phyloP scores from a whole-genome alignment of 2,113 vertebrate species.

The Pampusana beccarii region DNA sequence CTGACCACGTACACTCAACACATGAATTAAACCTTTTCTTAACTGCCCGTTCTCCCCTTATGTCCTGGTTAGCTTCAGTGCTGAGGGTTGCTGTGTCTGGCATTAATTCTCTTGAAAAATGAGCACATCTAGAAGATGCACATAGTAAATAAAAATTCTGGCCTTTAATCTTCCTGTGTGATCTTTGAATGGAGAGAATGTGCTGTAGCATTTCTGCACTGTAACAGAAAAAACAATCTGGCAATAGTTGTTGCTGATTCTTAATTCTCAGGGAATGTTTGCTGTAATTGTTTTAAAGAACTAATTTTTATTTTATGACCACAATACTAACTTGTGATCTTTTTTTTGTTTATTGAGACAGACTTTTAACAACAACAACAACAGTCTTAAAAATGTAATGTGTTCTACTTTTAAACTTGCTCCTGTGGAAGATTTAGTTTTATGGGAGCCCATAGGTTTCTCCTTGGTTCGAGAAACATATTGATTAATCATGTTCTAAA shows the following conservation, averaged over 20 bases:
- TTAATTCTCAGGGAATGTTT: slow-evolving; percentile 61
- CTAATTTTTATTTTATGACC: not conserved
- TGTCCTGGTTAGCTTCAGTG: not conserved
- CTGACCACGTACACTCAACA: not conserved
- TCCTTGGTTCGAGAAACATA: not conserved
- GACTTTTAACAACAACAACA: not conserved
- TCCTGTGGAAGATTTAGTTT: not conserved
- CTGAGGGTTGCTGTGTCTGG: not conserved
- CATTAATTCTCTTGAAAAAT: not conserved
- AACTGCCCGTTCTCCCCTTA: not conserved
- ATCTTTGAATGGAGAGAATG: not conserved
- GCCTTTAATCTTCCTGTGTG: slow-evolving; percentile 19
- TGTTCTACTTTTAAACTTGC: not conserved
- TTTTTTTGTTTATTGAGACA: not conserved
- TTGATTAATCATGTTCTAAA: not conserved
- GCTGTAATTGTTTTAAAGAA: not conserved
- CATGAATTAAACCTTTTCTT: not conserved
- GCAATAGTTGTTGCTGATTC: slow-evolving; percentile 16
- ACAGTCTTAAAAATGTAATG: not conserved
- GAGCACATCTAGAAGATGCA: not conserved
- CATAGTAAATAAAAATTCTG: slow-evolving; percentile 1
- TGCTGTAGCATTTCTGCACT: slow-evolving; percentile 18
- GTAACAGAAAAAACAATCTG: not conserved
- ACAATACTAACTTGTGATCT: not conserved
- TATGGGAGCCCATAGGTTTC: not conserved